Base-by-base conservation (phyloP, 2,113 vertebrate species). In the Notarius quadriscutis region DNA sequence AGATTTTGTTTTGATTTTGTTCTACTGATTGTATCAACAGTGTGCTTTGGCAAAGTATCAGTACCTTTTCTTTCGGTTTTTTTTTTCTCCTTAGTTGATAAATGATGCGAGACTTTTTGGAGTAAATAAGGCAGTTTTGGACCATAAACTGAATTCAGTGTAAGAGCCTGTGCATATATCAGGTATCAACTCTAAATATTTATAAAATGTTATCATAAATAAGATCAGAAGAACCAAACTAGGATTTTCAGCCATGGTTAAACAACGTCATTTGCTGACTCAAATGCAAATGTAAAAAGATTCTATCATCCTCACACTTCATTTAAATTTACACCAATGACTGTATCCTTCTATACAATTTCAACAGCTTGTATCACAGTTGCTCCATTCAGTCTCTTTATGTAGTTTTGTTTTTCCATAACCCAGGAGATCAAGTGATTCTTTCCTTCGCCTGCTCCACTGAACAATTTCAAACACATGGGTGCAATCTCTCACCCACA, bases 401-500 rank as follows among this genome's bases (percentile, higher is more conserved):
- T 50, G 65, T 53, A 79, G 78, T 10, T 75, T 18, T 34, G 83
- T 27, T 80, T 77, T 83, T 65, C 86, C 57, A 87, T 88, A 90
- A 91, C 82, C 84, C 75, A 53, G 74, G 88, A 91, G 88, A 93
- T 93, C 83, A 89, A 91, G 91, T 87, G 90, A 89, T 51, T 34
- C 89, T 55, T 86, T 92, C 92, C 84, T 41, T 18, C 14, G 88
- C 91, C 92, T 89, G 89, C 88, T 84, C 89, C 87, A 81, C 86
- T 75, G 83, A 87, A 88, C 90, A 96, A 95, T 95, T 93, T 92
- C 88, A 92, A 95, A 94, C 96, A 97, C 95, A 95, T 97, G 96
- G 91, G 84, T 90, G 65, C 91, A 93, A 95, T 93, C 95, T 93
- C 90, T 86, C 85, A 91, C 89, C 85, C 88, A 83, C 58, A 90